Percentiles rank a stretch among this genome's conserved stretches.
Conservation (phyloP, 2,888 invertebrate species). For the Apoderus coryli region DNA sequence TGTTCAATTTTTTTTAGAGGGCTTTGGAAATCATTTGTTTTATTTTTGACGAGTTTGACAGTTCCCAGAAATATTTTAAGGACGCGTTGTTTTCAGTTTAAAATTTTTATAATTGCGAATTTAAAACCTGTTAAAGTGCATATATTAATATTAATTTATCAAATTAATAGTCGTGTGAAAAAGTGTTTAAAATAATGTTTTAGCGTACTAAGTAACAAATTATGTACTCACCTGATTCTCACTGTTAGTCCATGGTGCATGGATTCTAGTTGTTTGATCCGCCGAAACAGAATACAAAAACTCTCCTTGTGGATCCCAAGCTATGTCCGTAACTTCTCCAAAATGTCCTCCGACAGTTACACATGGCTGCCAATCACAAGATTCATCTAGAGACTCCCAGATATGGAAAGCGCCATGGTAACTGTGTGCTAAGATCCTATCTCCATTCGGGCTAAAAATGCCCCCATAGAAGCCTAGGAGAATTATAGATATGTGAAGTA, state of each 20-base stretch:
- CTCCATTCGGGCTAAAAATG: slow-evolving; percentile 55
- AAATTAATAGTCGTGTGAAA: no score
- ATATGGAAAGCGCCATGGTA: slow-evolving; percentile 86
- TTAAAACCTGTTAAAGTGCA: no score
- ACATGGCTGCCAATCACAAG: slow-evolving; percentile 46
- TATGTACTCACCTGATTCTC: slow-evolving; percentile 23
- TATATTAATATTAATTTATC: no score
- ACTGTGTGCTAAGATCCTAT: slow-evolving; percentile 68
- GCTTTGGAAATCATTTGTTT: no score
- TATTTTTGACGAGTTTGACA: no score
- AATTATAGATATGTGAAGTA: no score
- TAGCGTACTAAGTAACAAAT: no score
- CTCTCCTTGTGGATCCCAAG: slow-evolving; percentile 70
- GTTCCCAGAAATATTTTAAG: no score
- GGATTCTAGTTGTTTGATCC: slow-evolving; percentile 85
- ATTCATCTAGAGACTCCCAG: slow-evolving; percentile 41
- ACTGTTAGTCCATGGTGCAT: slow-evolving; percentile 63
- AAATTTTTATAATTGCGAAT: no score
- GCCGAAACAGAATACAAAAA: slow-evolving; percentile 63
- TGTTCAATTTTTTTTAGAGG: no score
- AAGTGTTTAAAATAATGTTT: no score
- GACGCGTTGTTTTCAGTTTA: no score
- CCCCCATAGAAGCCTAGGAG: slow-evolving; percentile 91
- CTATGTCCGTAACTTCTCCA: slow-evolving; percentile 64
- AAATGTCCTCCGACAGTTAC: slow-evolving; percentile 73